Percentiles rank a stretch among this genome's conserved stretches.
These are phyloP conservation scores for Urocynchramus pylzowi DNA, from an alignment of 2,113 vertebrate species.

Conservation along the genomic window DNA sequence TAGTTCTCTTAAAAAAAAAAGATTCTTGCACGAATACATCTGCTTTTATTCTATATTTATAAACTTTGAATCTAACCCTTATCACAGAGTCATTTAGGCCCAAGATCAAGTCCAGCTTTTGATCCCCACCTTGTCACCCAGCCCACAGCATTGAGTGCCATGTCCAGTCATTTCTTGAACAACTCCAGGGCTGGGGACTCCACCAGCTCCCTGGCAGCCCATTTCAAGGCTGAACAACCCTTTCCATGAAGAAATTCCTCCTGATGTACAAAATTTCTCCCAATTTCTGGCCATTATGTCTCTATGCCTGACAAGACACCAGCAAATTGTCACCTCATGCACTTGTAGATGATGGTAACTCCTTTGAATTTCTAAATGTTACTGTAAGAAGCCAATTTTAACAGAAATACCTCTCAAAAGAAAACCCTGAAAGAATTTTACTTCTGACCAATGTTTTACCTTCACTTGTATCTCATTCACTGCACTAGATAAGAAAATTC, in stretches of 20 bases:
- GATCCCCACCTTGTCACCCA: neutral
- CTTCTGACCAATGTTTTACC: neutral
- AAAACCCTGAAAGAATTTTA: neutral
- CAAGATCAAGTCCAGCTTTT: neutral
- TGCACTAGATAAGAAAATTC: neutral
- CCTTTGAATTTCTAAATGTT: neutral
- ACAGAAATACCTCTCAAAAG: neutral
- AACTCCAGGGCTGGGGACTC: neutral
- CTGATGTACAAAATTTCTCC: neutral
- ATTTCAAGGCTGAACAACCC: too few species aligned
- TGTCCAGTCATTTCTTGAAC: fast-evolving
- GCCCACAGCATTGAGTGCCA: neutral
- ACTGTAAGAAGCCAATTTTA: neutral
- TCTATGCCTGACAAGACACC: neutral
- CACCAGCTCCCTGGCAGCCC: neutral
- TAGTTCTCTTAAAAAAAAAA: neutral
- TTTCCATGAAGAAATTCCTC: neutral
- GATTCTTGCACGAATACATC: fast-evolving
- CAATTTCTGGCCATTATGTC: neutral
- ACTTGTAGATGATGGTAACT: neutral
- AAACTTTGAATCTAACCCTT: neutral
- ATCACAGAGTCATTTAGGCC: neutral
- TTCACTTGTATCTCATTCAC: neutral
- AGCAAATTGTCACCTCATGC: neutral
- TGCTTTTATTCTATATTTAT: neutral